Conservation (phyloP, 2,888 invertebrate species). For the Mystacides longicornis region DNA sequence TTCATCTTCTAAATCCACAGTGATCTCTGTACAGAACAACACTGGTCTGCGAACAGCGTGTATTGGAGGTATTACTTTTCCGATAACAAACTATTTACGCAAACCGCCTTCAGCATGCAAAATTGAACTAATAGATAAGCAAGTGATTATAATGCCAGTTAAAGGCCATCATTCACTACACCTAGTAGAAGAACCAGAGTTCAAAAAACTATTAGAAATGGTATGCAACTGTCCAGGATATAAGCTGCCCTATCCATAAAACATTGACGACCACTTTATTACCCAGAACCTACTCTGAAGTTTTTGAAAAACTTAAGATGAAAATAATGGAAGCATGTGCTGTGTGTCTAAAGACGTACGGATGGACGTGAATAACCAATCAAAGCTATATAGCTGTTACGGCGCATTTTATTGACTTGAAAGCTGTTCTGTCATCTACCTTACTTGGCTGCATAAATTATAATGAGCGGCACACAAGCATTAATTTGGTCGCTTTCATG, state of each 20-base stretch:
- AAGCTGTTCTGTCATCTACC: not conserved
- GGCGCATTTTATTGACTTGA: not conserved
- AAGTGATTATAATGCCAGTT: not conserved
- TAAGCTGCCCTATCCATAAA: not conserved
- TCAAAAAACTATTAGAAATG: not conserved
- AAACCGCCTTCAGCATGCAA: not conserved
- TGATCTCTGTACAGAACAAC: not conserved
- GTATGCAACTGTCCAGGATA: not conserved
- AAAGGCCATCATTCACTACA: not conserved
- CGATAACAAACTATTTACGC: not conserved
- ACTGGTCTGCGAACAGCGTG: not conserved
- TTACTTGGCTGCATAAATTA: not conserved
- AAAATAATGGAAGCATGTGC: not conserved
- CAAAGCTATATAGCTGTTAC: not conserved
- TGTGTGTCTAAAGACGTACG: not conserved
- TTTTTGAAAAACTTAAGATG: not conserved
- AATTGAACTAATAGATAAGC: not conserved
- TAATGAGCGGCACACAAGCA: not conserved
- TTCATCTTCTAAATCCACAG: not conserved
- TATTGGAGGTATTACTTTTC: not conserved
- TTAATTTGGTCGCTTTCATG: not conserved
- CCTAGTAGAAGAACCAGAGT: conserved; percentile 1
- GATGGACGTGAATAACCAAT: not conserved
- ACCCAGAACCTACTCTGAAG: not conserved
- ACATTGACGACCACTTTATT: conserved; percentile 1